Base-by-base conservation (phyloP, 2,888 invertebrate species). In the Agriopis aurantiaria region DNA sequence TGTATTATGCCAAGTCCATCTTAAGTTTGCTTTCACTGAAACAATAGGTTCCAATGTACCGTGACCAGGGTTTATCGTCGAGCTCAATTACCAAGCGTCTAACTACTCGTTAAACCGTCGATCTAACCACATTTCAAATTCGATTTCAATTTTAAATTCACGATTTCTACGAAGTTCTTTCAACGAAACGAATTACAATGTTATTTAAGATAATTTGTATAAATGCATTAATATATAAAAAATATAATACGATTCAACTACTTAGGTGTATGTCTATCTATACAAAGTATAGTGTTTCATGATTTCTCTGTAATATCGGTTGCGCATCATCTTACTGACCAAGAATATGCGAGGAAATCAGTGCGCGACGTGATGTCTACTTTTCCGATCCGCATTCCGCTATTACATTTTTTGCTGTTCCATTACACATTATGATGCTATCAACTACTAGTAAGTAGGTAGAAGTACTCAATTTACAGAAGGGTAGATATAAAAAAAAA, bases 321-420 rank as follows among this genome's bases (percentile, higher is more conserved):
- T 86, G 85, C 88, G 87, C 88, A 83, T 90, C 87, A 88, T 88
- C 88, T 89, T 88, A 88, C 88, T 85, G 84, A 74, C 85, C 84
- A 86, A 87, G 84, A 83, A 82, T 86, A 88, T 88, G 84, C 87
- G 89, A 88, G 81, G 85, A 93, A 93, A 93, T 92, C 89, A 91
- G 93, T 92, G 92, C 93, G 89, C 85, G 91, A 93, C 91, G 93
- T 83, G 83, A 78, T 82, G 81, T 81, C 84, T 85, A 84, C 84
- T 87, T 88, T 89, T 89, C 87, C 88, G 87, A 92, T 93, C 93
- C 93, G 93, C 93, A 94, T 94, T 92, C 93, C 91, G 84, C 82
- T 80, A 78, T 85, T 80, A 75, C 49, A 78, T 78, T 84, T 87
- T 88, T 90, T 90, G 86, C 84, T 84, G 78, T 78, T 84, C 84